Base-by-base conservation (phyloP, 2,797 vertebrate genomes). In the Odontamblyopus lacepedii region DNA sequence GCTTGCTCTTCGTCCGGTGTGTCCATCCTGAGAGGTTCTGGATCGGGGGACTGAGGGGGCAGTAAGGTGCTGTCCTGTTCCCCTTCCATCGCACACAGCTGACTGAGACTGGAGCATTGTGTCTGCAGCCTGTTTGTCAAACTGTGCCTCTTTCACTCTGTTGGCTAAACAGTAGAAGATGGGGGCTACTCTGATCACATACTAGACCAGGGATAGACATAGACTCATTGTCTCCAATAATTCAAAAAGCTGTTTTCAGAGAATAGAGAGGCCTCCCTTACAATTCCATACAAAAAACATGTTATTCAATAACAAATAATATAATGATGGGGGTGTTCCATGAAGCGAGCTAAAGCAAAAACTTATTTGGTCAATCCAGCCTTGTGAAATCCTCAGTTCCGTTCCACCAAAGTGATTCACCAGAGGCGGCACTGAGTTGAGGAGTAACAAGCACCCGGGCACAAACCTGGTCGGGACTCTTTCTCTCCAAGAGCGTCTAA, bases 141-240 rank as follows among this genome's bases (percentile, higher is more conserved):
- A 55, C 77, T 48, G 78, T 81, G 74, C 74, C 67, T 80, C 67
- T 53, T 55, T 26, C 18, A 57, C 3, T 7, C 1, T 87, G 78
- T 90, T 86, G 72, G 89, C 81, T 77, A 89, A 91, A 92, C 82
- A 91, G 27, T 55, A 80, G 62, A 16, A 48, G 48, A 66, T n/a
- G 66, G 61, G 57, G 41, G 73, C 69, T 67, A 73, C 71, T 86
- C 80, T 86, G 77, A 68, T 74, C 30, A 63, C 75, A 32, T 29
- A 32, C 55, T 19, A 51, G 16, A 16, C 18, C 6, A 55, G 53
- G 53, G 2, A 51, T 18, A 55, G 19, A 8, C 19, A n/a, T 55
- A 19, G 51, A 8, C 19, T 8, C 6, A 55, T 55, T 55, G 8
- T 23, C 53, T 15, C 44, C 12, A 48, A 48, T 16, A 15, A 48